Conservation (phyloP, 2,113 vertebrate genomes). For the Centrocercus urophasianus region DNA sequence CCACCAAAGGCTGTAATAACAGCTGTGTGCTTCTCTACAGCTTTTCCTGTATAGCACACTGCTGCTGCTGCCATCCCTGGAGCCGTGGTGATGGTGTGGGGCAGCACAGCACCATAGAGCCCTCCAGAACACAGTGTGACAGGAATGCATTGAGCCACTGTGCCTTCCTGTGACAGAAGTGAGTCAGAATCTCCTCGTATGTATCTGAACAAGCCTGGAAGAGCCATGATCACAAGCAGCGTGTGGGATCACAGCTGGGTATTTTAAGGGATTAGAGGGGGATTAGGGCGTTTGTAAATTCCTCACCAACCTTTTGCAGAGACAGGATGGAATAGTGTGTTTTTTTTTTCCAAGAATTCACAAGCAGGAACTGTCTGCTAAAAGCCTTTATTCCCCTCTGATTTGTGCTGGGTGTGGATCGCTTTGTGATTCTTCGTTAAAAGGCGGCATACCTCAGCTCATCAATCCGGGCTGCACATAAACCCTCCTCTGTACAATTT, state of each 20-base stretch:
- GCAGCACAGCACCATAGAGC: rapidly evolving
- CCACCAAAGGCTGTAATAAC: not conserved
- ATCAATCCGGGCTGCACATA: not conserved
- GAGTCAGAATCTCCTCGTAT: not conserved
- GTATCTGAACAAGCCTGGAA: slow-evolving; percentile 26
- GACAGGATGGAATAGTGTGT: slow-evolving; percentile 25
- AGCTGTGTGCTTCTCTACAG: not conserved
- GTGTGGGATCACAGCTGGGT: slow-evolving; percentile 19
- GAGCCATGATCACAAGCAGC: not conserved
- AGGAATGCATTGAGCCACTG: not conserved
- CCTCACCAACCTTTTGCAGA: slow-evolving; percentile 49
- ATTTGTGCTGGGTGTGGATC: slow-evolving; percentile 22
- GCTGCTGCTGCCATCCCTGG: not conserved
- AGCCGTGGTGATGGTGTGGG: not conserved
- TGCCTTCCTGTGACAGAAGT: not conserved
- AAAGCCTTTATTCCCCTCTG: slow-evolving; percentile 11
- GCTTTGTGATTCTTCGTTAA: not conserved
- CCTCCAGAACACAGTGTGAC: not conserved
- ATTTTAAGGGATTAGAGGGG: slow-evolving; percentile 42
- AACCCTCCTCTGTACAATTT: slow-evolving; percentile 1
- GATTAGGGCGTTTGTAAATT: slow-evolving; percentile 56
- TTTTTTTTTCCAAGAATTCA: slow-evolving; percentile 36
- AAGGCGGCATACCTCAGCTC: not conserved
- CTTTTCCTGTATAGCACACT: not conserved
- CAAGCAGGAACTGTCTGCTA: not conserved